phyloP scores from a whole-genome alignment of 2,888 invertebrate genomes.

The Lasioglossum zephyrum region DNA sequence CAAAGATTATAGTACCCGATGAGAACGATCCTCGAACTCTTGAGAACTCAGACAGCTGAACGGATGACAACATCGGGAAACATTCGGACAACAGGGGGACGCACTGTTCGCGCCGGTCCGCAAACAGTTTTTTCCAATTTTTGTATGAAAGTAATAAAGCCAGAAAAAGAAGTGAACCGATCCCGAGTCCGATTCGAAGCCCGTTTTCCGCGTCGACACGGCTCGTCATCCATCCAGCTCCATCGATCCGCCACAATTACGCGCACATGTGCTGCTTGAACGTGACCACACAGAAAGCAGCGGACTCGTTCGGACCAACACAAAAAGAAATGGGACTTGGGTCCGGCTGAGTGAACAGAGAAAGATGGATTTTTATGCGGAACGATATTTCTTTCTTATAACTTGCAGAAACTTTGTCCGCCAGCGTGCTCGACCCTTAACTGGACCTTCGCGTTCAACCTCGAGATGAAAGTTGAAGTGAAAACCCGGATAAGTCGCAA shows the following conservation, averaged over 20 bases:
- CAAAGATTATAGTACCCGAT: background rate
- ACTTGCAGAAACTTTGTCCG: background rate
- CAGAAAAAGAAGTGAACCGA: slow-evolving; percentile 16
- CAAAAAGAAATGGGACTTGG: background rate
- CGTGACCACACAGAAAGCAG: background rate
- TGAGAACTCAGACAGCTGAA: slow-evolving; percentile 28
- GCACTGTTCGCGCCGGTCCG: slow-evolving; percentile 37
- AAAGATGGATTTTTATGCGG: background rate
- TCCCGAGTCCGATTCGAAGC: slow-evolving; percentile 4
- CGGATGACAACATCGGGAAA: slow-evolving; percentile 45
- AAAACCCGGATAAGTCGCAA: no score
- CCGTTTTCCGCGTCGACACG: slow-evolving; percentile 12
- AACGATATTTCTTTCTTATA: background rate
- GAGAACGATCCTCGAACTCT: background rate
- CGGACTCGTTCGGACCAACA: background rate
- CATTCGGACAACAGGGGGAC: slow-evolving; percentile 19
- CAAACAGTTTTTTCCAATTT: slow-evolving; percentile 66
- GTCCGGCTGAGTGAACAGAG: background rate
- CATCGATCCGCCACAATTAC: slow-evolving; percentile 37
- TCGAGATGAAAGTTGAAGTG: no score
- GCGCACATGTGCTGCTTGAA: background rate
- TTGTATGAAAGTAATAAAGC: slow-evolving; percentile 52
- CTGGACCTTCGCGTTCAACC: no score
- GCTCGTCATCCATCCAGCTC: slow-evolving; percentile 69
- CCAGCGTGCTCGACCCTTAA: no score